phyloP scores from a whole-genome alignment of 1,140 invertebrate genomes.

The Drosophila chauvacae region DNA sequence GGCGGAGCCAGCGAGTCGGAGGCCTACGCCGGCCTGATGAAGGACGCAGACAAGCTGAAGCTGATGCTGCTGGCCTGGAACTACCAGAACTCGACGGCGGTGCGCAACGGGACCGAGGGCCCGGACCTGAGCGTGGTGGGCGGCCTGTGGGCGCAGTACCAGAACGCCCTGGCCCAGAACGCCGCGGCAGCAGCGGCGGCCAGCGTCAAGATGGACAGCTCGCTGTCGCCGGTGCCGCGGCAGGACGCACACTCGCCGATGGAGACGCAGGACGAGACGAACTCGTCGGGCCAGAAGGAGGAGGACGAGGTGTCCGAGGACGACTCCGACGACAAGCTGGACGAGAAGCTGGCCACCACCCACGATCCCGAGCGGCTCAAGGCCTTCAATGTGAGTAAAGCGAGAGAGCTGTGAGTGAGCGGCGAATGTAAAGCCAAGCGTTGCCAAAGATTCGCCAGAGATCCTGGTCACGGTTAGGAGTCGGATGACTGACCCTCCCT shows the following conservation, averaged over 20 bases:
- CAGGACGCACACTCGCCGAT: constrained; percentile 83
- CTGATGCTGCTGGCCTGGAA: constrained; percentile 93
- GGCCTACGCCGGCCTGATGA: constrained; percentile 86
- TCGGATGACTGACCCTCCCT: constrained; percentile 3
- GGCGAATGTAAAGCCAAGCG: constrained; percentile 76
- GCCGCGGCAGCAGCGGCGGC: constrained; percentile 72
- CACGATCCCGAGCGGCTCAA: constrained; percentile 98
- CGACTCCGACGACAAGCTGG: constrained; percentile 95
- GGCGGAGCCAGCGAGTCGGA: constrained; percentile 71
- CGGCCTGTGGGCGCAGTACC: constrained; percentile 91
- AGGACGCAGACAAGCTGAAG: constrained; percentile 93
- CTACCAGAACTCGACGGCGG: constrained; percentile 90
- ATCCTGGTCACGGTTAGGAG: not conserved
- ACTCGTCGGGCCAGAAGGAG: constrained; percentile 96
- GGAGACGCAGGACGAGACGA: constrained; percentile 94
- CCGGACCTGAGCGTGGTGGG: constrained; percentile 87
- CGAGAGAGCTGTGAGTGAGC: constrained; percentile 46
- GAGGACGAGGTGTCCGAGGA: constrained; percentile 96
- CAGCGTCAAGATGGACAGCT: constrained; percentile 71
- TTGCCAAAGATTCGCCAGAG: constrained; percentile 61
- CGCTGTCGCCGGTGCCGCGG: constrained; percentile 77
- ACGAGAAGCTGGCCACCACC: constrained; percentile 90
- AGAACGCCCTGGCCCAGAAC: constrained; percentile 84
- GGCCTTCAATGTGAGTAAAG: constrained; percentile 95
- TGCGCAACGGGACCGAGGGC: constrained; percentile 80